Evolutionary conservation across 2,797 vertebrate genomes (phyloP), one percentile per base, ranked within the genome.

Genomic region (Spheniscus humboldti): DNA sequence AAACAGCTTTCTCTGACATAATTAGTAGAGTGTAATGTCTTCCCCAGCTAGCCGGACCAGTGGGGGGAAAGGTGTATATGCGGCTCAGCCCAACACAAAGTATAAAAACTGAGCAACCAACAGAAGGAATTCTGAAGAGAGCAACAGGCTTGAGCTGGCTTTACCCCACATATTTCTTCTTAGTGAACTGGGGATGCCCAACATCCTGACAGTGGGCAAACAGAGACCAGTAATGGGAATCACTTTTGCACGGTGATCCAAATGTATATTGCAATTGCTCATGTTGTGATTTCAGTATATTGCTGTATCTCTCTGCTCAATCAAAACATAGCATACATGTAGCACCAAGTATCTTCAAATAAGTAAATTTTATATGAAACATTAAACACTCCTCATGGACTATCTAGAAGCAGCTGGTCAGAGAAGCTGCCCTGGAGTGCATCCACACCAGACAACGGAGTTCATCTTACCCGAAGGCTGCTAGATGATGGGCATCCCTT

Each of bases 11-110:
- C 52, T 59, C 37, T 20, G 22, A 55, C 41, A 56, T 25, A 59
- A 78, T 41, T 50, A 66, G 35, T 22, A 47, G 47, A 41, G 41
- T 4, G 4, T 10, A 52, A 75, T 3, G 12, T 23, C 31, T 82
- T 39, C 37, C 25, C 4, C 23, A 79, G 59, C 28, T 62, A 62
- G 47, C 20, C 68, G 86, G 56, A 53, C 25, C 55, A 35, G 23
- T 4, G 5, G 5, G 6, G 15, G 18, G 39, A 50, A 16, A 63
- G 19, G 33, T 30, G 23, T 0, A 0, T 7, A 30, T 1, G 24
- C 13, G 9, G 35, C 27, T 92, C 33, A 77, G 57, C 55, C 39
- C 30, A 79, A 83, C 24, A 55, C 5, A 10, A 83, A 63, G 19
- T 8, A 47, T n/a, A 52, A 52, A 80, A 66, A 20, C 3, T 7